These are phyloP conservation scores for Campylomormyrus tamandua DNA, from an alignment of 2,113 vertebrate species.

Conservation along the genomic window DNA sequence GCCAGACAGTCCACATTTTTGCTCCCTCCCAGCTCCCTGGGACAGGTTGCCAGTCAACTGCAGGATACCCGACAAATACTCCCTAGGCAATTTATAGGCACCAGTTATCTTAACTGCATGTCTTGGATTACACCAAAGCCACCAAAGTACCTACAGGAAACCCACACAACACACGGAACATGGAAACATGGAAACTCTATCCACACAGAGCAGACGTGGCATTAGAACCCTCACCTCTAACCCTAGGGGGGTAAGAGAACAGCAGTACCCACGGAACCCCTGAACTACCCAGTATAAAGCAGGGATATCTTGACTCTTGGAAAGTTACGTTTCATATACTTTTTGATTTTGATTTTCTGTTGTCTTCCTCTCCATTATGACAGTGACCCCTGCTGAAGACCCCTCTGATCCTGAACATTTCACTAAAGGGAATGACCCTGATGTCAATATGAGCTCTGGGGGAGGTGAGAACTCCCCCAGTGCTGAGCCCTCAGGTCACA, in stretches of 20 bases:
- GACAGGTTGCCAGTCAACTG: not conserved
- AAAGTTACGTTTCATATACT: not conserved
- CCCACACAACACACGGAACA: not conserved
- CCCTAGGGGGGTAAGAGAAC: not conserved
- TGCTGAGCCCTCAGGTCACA: not conserved
- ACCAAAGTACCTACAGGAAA: not conserved
- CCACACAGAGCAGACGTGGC: not conserved
- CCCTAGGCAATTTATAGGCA: not conserved
- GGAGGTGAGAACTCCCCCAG: not conserved
- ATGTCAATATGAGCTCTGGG: not conserved
- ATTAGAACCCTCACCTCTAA: not conserved
- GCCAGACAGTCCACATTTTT: not conserved
- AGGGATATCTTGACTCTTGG: not conserved
- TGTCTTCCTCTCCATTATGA: not conserved
- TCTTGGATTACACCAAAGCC: not conserved
- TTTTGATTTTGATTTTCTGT: not conserved
- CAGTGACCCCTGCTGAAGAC: conserved; percentile 5
- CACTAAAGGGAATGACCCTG: not conserved
- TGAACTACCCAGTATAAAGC: not conserved
- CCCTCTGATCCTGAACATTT: conserved; percentile 12
- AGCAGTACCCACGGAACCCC: not conserved
- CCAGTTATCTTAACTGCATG: not conserved
- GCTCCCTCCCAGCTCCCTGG: not conserved
- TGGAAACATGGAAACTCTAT: not conserved
- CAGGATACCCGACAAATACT: not conserved